Conservation (phyloP, 2,797 vertebrate genomes). For the Semaprochilodus insignis region DNA sequence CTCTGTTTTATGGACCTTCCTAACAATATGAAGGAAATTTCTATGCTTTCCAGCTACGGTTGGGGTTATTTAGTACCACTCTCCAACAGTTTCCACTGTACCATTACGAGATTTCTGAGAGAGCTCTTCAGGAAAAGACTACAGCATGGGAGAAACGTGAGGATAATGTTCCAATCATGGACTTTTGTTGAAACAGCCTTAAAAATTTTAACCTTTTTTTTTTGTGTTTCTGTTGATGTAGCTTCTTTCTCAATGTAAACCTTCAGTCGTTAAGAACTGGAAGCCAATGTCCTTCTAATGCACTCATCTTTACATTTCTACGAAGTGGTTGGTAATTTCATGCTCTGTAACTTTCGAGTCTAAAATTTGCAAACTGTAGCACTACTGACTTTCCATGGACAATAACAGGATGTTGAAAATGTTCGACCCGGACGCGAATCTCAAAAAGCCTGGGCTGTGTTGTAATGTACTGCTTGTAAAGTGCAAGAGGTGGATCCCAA, state of each 20-base stretch:
- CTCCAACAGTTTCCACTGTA: conserved; percentile 8
- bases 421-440: conserved; percentile 15
- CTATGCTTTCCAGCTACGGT: conserved; percentile 14
- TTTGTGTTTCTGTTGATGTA: conserved; percentile 46
- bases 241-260: conserved; percentile 34
- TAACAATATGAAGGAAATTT: conserved; percentile 17
- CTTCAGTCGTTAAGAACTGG: conserved; percentile 9
- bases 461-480: conserved; percentile 23
- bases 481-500: conserved; percentile 59
- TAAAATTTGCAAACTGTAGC: conserved; percentile 63
- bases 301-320: conserved; percentile 48
- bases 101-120: conserved; percentile 1
- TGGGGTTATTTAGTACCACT: not conserved
- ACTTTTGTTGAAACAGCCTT: conserved; percentile 52
- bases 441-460: conserved; percentile 26
- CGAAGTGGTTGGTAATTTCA: conserved; percentile 38
- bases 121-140: conserved; percentile 34
- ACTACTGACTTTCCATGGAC: conserved; percentile 55
- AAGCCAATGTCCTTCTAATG: conserved; percentile 31
- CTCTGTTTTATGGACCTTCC: conserved; percentile 21
- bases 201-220: conserved; percentile 27
- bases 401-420: conserved; percentile 44
- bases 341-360: conserved; percentile 45
- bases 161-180: conserved; percentile 19
- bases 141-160: conserved; percentile 26